Evolutionary conservation across 2,113 vertebrate genomes (phyloP).

Genomic region (Oreochromis tanganicae): DNA sequence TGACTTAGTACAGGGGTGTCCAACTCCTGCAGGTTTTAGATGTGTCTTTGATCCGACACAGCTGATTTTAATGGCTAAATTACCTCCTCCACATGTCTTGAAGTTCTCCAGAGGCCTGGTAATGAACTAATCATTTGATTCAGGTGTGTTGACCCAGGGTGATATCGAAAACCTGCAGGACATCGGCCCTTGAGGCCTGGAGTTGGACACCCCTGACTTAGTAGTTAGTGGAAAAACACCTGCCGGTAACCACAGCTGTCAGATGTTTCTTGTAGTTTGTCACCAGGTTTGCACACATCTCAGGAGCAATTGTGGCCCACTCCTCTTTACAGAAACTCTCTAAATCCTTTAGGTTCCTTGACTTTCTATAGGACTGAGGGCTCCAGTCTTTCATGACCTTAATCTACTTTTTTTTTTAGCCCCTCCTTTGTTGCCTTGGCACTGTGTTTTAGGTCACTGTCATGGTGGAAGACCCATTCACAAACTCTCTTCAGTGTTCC

Average conservation of each 20-base stretch:
- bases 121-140: background rate
- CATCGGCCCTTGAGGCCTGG: background rate
- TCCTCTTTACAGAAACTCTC: background rate
- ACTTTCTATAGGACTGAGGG: background rate
- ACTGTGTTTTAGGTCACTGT: rapidly evolving
- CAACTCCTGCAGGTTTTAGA: background rate
- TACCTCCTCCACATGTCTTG: background rate
- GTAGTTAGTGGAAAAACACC: background rate
- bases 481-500: background rate
- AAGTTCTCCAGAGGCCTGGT: background rate
- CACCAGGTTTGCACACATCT: background rate
- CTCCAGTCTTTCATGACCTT: background rate
- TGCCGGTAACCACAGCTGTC: background rate
- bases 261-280: background rate
- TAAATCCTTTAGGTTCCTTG: background rate
- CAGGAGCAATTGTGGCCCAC: background rate
- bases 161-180: background rate
- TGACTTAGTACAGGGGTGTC: background rate
- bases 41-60: background rate
- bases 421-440: background rate
- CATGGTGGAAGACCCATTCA: background rate
- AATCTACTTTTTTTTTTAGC: background rate
- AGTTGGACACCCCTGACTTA: background rate
- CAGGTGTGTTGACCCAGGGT: background rate
- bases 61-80: background rate